phyloP scores from a whole-genome alignment of 2,113 vertebrate species.

The Cercocebus atys region DNA sequence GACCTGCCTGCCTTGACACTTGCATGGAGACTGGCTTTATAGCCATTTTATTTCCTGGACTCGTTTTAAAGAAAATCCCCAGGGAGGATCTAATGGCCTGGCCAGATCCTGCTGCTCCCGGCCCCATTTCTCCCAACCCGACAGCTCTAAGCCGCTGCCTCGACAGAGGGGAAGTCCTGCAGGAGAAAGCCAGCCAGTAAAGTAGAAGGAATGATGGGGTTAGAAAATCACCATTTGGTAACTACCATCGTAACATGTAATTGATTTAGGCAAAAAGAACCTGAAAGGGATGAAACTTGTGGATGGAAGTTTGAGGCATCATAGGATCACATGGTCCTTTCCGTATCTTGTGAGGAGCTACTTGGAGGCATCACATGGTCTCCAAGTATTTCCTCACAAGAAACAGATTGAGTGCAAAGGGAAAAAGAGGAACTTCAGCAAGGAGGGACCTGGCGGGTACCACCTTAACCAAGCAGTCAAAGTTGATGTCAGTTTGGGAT shows the following conservation, averaged over 20 bases:
- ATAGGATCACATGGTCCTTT: not conserved
- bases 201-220: not conserved
- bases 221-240: not conserved
- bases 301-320: too few species aligned
- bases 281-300: not conserved
- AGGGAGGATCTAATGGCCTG: not conserved
- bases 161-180: not conserved
- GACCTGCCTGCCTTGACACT: conserved; percentile 62
- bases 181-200: not conserved
- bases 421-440: not conserved
- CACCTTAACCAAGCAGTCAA: not conserved
- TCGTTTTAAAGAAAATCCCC: not conserved
- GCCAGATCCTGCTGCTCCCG: not conserved
- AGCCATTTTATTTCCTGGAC: conserved; percentile 67
- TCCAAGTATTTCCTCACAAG: not conserved
- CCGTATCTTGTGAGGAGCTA: too few species aligned
- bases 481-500: not conserved
- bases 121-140: not conserved
- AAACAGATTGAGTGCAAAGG: not conserved
- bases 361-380: not conserved
- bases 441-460: not conserved
- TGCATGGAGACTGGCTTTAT: not conserved
- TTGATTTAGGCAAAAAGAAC: not conserved
- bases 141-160: not conserved
- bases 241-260: not conserved